Base-by-base conservation (phyloP, 2,113 vertebrate genomes). In the Sinocyclocheilus maitianheensis region DNA sequence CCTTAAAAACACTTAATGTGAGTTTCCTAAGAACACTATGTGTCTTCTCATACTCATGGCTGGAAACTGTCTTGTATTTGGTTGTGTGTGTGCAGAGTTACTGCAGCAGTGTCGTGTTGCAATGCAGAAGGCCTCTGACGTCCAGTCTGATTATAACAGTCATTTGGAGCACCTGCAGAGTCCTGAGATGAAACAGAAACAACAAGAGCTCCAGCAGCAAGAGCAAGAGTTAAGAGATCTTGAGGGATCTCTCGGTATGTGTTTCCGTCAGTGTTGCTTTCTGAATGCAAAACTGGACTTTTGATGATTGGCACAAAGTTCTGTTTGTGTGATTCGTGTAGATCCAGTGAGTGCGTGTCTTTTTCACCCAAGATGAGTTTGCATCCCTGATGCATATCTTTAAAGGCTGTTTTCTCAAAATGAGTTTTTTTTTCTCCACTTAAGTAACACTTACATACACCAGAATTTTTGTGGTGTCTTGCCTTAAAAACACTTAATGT, bases 171-270 rank as follows among this genome's bases (percentile, higher is more conserved):
- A 86, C 13, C 89, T 96, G 74, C 89, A 91, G 1, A 95, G 95
- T 62, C 92, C 95, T 46, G 90, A 96, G 53, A 94, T 94, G 93
- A 71, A 85, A 53, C 88, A 90, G 89, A 96, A 93, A 48, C 86
- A 93, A 63, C 69, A 91, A 65, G 94, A 97, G 81, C 92, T 96
- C 78, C 89, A 92, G 0, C 90, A 94, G 48, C 95, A 95, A 11
- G 92, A 93, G 81, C 92, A 85, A n/a, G 91, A 89, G 85, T 92
- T 99, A 85, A 90, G 91, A 76, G 84, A 94, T 46, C 94, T 97
- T 40, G 96, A 98, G 69, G 91, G 90, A 77, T 91, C 95, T 60
- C 92, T 97, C 20, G 93, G 97, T 60, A 89, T 20, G 89, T 88
- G 40, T 20, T 71, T 37, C 37, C 10, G 8, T 4, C 30, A 0